Conservation (phyloP, 2,797 vertebrate genomes). For the Ciconia nigra region DNA sequence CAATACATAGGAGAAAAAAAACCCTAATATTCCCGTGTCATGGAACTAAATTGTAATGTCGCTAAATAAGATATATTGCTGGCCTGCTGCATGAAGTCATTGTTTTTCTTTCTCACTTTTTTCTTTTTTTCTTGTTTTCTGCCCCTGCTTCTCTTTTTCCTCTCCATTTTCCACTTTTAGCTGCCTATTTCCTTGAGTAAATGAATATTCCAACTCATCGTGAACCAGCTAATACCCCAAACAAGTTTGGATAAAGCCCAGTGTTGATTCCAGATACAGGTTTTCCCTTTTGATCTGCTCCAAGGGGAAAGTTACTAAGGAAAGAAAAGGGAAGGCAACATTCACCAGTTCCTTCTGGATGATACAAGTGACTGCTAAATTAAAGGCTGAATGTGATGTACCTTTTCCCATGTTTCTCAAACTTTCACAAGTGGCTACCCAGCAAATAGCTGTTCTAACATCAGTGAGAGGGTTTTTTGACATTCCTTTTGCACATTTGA, state of each 20-base stretch:
- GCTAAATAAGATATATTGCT: not conserved
- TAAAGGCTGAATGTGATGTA: not conserved
- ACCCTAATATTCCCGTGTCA: not conserved
- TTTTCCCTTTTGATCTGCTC: not conserved
- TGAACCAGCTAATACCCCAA: not conserved
- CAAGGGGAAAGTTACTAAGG: not conserved
- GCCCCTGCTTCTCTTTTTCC: not conserved
- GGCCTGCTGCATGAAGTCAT: not conserved
- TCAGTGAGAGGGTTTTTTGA: not conserved
- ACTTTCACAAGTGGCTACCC: not conserved
- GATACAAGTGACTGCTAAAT: not conserved
- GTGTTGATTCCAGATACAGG: not conserved
- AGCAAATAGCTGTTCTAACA: not conserved
- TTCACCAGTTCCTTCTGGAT: not conserved
- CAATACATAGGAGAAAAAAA: not conserved
- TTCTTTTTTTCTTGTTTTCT: not conserved
- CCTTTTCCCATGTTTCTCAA: not conserved
- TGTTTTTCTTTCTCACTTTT: not conserved
- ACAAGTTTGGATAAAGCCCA: not conserved
- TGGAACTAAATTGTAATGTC: not conserved
- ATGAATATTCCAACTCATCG: not conserved
- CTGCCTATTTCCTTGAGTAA: not conserved
- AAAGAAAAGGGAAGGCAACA: not conserved
- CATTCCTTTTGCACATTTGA: not conserved
- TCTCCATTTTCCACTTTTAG: not conserved